phyloP scores from a whole-genome alignment of 2,797 vertebrate species.

The Bryconaethiops microstoma region DNA sequence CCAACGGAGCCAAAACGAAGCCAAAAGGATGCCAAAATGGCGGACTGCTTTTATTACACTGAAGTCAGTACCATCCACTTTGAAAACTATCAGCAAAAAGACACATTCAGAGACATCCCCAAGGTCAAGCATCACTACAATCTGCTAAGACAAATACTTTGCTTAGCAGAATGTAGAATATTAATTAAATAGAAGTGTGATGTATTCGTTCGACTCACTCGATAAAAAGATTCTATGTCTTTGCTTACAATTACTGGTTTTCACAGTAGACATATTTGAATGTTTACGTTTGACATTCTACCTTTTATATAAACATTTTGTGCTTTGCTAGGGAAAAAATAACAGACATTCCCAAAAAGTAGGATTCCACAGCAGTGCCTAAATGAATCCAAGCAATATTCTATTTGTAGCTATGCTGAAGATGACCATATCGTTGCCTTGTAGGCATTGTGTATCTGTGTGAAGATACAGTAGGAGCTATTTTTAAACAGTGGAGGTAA shows the following conservation, averaged over 20 bases:
- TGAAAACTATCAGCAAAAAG: neutral
- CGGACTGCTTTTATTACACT: neutral
- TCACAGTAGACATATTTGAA: neutral
- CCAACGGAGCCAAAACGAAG: slow-evolving; percentile 12
- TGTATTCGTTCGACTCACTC: neutral
- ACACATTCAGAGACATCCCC: neutral
- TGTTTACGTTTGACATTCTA: too few relatives aligned
- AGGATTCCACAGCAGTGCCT: neutral
- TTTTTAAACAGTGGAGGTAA: neutral
- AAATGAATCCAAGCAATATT: neutral
- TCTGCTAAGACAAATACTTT: too few relatives aligned
- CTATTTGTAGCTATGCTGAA: neutral
- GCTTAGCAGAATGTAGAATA: neutral
- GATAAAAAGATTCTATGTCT: neutral
- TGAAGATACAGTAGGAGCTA: neutral
- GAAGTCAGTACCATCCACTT: neutral
- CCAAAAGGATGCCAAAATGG: slow-evolving; percentile 24
- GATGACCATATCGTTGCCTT: slow-evolving; percentile 6
- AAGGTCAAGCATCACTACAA: neutral
- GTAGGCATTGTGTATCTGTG: neutral
- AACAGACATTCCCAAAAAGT: neutral
- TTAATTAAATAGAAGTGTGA: neutral
- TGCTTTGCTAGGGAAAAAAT: neutral
- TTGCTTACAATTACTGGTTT: neutral
- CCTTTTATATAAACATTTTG: too few relatives aligned